Evolutionary conservation across 2,888 invertebrate genomes (phyloP).

Genomic region (Standfussiana lucernea): DNA sequence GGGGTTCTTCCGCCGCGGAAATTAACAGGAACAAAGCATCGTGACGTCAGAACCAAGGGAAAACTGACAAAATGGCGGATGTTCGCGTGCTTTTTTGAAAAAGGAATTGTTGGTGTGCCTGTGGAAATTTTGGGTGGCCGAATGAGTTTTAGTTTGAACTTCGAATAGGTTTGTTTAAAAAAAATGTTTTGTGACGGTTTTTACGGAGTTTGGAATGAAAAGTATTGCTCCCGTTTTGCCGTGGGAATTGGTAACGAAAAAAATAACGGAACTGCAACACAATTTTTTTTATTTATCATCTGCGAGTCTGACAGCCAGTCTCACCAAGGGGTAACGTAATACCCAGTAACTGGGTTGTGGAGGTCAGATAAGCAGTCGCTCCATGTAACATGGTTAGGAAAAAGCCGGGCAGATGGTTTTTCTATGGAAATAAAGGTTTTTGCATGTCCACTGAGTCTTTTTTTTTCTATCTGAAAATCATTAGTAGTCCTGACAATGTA

Average conservation of each 20-base stretch:
- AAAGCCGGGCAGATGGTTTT: neutral
- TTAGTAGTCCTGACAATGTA: neutral
- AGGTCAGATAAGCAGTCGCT: neutral
- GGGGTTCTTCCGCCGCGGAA: slow-evolving; percentile 58
- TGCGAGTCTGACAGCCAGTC: neutral
- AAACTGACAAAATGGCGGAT: slow-evolving; percentile 29
- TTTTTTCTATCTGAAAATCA: neutral
- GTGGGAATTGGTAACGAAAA: neutral
- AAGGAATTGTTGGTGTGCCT: neutral
- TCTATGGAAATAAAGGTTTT: neutral
- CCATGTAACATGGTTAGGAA: neutral
- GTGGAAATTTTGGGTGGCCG: neutral
- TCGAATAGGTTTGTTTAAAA: neutral
- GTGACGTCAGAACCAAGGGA: slow-evolving; percentile 37
- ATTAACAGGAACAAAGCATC: slow-evolving; percentile 60
- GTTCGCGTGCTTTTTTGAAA: slow-evolving; percentile 10
- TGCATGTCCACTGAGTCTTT: neutral
- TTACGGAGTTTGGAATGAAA: neutral
- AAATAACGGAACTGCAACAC: neutral
- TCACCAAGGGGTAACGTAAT: neutral
- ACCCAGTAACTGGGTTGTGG: neutral
- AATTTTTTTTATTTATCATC: neutral
- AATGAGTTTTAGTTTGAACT: slow-evolving; percentile 6
- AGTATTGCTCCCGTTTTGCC: neutral
- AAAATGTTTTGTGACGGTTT: neutral